Conservation (phyloP, 1,140 invertebrate species). For the Zaprionus taronus region DNA sequence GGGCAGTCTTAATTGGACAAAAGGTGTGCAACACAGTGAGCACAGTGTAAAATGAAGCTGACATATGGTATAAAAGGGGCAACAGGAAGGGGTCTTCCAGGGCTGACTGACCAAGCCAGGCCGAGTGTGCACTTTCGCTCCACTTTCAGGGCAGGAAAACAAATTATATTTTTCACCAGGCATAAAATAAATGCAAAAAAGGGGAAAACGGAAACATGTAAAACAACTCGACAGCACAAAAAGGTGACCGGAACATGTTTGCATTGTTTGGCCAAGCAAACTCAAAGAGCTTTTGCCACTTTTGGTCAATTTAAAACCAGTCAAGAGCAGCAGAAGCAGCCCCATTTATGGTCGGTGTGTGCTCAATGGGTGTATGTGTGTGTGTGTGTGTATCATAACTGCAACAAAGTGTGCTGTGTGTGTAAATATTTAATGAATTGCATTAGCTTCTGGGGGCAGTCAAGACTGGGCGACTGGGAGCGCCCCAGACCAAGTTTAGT, state of each 20-base stretch:
- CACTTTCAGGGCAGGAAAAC: slow-evolving; percentile 11
- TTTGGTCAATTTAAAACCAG: slow-evolving; percentile 38
- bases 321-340: slow-evolving; percentile 32
- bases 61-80: slow-evolving; percentile 35
- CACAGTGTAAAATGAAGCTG: slow-evolving; percentile 43
- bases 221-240: slow-evolving; percentile 10
- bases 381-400: slow-evolving; percentile 50
- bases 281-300: slow-evolving; percentile 16
- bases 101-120: neutral
- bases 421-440: slow-evolving; percentile 77
- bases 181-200: slow-evolving; percentile 8
- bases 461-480: slow-evolving; percentile 17
- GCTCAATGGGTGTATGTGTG: neutral
- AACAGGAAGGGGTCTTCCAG: neutral
- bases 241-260: slow-evolving; percentile 11
- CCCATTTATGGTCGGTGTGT: slow-evolving; percentile 18
- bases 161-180: slow-evolving; percentile 17
- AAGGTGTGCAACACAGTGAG: slow-evolving; percentile 1
- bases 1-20: neutral
- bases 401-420: slow-evolving; percentile 55
- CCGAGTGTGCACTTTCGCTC: neutral
- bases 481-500: slow-evolving; percentile 53
- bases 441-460: slow-evolving; percentile 52
- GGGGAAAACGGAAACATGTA: neutral
- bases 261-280: slow-evolving; percentile 11